Percentiles rank a stretch among this genome's conserved stretches.
Evolutionary conservation across 2,113 vertebrate species (phyloP).

Genomic region (Alouatta palliata): DNA sequence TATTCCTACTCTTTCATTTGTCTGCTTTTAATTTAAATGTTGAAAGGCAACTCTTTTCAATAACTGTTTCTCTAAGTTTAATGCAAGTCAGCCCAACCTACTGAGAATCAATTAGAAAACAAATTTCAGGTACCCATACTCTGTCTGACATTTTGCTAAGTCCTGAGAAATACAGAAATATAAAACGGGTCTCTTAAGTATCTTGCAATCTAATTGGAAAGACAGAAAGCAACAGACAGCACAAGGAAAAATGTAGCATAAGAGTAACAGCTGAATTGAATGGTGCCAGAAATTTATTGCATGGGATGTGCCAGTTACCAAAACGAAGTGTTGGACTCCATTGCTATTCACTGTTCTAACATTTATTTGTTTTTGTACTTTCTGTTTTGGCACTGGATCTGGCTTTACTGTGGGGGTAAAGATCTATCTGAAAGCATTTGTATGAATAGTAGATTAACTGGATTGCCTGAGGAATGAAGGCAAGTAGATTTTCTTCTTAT

Average conservation of each 20-base stretch:
- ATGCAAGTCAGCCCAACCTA: background rate
- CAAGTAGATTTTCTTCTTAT: conserved; percentile 34
- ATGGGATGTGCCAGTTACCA: conserved; percentile 15
- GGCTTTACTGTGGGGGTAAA: background rate
- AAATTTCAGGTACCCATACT: background rate
- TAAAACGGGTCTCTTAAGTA: background rate
- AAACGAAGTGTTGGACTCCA: conserved; percentile 20
- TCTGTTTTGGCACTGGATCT: background rate
- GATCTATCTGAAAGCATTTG: background rate
- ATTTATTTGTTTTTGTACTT: conserved; percentile 34
- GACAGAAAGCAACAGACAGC: background rate
- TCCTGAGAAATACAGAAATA: background rate
- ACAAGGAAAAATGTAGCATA: background rate
- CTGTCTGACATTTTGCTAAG: background rate
- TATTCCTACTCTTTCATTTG: background rate
- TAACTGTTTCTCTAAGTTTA: background rate
- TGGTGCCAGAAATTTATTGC: background rate
- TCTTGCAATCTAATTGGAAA: conserved; percentile 15
- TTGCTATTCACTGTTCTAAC: background rate
- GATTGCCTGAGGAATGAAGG: conserved; percentile 13
- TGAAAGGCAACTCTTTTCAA: background rate
- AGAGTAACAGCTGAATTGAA: conserved; percentile 23
- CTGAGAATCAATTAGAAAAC: background rate
- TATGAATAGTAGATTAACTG: conserved; percentile 30
- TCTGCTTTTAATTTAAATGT: background rate